These are phyloP conservation scores for Pseudochaenichthys georgianus DNA, from an alignment of 2,797 vertebrate genomes.

Conservation along the genomic window DNA sequence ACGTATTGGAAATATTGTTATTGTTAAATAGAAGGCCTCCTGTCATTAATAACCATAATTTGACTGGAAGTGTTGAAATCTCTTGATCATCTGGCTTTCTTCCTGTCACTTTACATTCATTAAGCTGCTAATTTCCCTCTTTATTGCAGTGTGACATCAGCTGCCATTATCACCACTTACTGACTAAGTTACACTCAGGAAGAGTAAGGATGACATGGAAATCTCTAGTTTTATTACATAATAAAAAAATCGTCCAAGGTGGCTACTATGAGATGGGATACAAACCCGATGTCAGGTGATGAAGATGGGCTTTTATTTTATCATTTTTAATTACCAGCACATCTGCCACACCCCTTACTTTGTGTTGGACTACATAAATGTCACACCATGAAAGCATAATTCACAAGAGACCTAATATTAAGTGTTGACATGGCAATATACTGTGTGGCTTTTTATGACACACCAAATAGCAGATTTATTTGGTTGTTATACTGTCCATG, in stretches of 20 bases:
- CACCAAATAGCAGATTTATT: background rate
- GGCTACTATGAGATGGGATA: background rate
- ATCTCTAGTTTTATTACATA: background rate
- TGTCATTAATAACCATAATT: background rate
- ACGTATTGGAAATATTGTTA: background rate
- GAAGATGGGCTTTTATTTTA: background rate
- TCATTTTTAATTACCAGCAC: background rate
- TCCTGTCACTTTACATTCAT: background rate
- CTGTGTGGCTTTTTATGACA: background rate
- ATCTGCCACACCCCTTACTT: background rate
- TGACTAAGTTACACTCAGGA: background rate
- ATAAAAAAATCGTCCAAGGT: slow-evolving; percentile 7
- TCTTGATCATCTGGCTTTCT: background rate
- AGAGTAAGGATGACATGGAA: background rate
- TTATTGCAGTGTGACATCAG: slow-evolving; percentile 11
- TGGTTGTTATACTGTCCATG: background rate
- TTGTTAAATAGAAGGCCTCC: background rate
- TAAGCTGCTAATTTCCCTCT: background rate
- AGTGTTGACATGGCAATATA: background rate
- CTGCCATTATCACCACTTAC: background rate
- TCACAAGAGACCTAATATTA: slow-evolving; percentile 12
- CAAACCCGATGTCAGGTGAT: slow-evolving; percentile 3
- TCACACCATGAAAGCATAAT: background rate
- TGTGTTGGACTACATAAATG: background rate
- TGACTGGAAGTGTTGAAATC: background rate